Evolutionary conservation across 2,113 vertebrate species (phyloP), one percentile per base, ranked within the genome.

Genomic region (Toxotes jaculatrix): DNA sequence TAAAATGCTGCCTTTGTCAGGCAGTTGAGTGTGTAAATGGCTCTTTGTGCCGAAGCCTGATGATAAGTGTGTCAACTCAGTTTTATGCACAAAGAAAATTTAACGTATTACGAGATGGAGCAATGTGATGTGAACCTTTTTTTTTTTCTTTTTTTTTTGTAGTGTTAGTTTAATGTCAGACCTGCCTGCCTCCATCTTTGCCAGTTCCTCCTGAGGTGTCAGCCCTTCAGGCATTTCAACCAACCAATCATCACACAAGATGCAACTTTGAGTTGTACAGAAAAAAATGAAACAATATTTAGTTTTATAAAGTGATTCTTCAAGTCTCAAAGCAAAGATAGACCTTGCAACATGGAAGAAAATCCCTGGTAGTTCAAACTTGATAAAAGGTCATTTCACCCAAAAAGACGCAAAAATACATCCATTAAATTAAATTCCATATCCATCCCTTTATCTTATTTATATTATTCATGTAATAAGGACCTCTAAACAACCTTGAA

Each of bases 41-140:
- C n/a, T 69, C 34, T 42, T 66, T 49, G 34, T 56, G 55, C 62
- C 14, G 43, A 32, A 65, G 32, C 49, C 60, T 47, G 49, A 73
- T 61, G 16, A 17, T 51, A 34, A 47, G 43, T 23, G 59, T 23
- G 4, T 49, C 23, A 47, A 40, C 36, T 56, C 7, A 56, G 5
- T 11, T 66, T 57, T 71, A 36, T 16, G 34, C 42, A 16, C 8
- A 60, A 72, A 70, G 36, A 34, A 63, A 5, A 61, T 53, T 17
- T 19, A 23, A 32, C 11, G 1, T 53, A 14, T 57, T 66, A 76
- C 34, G 42, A 17, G 3, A 19, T n/a, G 1, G 16, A 68, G 56
- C 19, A 5, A n/a, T 17, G 9, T 13, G 1, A 16, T 49, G n/a
- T 62, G 31, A 60, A 19, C 23, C 23, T 8, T 31, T 56, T 57